Evolutionary conservation across 2,888 invertebrate genomes (phyloP), one percentile per base, ranked within the genome.

Genomic region (Drosophila affinis): DNA sequence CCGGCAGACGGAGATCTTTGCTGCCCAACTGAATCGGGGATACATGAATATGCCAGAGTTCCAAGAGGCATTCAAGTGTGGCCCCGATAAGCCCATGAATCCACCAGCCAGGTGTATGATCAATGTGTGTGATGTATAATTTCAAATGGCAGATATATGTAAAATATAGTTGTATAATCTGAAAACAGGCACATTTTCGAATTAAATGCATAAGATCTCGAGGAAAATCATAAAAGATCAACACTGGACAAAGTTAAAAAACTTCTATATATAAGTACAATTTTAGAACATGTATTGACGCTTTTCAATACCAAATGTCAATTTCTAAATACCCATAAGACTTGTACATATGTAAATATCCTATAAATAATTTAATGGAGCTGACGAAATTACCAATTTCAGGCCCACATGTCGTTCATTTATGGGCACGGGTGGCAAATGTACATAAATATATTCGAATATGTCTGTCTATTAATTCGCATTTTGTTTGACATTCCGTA

Each of bases 11-110:
- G 67, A 65, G 3, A 72, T 81, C n/a, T 89, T 83, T 68, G 74
- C 79, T 2, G 64, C 77, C 0, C 69, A 88, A 44, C 85, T 91
- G 3, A 91, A 91, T 81, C 88, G 91, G 0, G 89, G 87, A 10
- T 91, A 85, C 21, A 91, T 91, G 91, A 91, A 91, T 70, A 76
- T 88, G 59, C 78, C 79, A 0, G 83, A 89, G 51, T 91, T 91
- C 57, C 89, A 89, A 47, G 69, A 73, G 7, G 91, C 91, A 3
- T 91, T 91, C 49, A 76, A 86, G 32, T 91, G 91, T 34, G 61
- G 32, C 1, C 7, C 75, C 0, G 62, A 79, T 0, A 78, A 85
- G 32, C 60, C 81, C 0, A 91, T 91, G 91, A 91, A 91, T 87
- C 91, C 91, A 0, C 46, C 76, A 4, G 67, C 77, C 14, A 91